Evolutionary conservation across 1,140 invertebrate genomes (phyloP).

Genomic region (Gryon sp.): DNA sequence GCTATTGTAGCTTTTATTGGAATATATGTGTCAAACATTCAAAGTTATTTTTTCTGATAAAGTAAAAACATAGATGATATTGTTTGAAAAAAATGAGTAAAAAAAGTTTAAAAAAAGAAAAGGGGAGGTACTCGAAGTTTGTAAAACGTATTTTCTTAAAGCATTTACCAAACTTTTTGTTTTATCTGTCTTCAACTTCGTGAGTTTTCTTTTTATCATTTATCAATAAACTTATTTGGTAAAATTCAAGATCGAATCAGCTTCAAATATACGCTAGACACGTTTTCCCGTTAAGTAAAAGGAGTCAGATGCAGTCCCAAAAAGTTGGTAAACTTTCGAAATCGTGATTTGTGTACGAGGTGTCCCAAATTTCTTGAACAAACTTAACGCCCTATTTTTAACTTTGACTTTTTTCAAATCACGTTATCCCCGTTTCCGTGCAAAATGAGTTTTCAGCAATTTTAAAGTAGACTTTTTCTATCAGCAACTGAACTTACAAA

Average conservation of each 20-base stretch:
- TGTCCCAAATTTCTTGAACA: slow-evolving; percentile 21
- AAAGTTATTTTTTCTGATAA: too few species aligned
- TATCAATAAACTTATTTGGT: slow-evolving; percentile 51
- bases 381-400: slow-evolving; percentile 19
- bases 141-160: slow-evolving; percentile 30
- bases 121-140: neutral
- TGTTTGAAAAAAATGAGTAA: too few species aligned
- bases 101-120: too few species aligned
- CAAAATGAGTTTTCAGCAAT: too few species aligned
- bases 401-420: slow-evolving; percentile 9
- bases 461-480: too few species aligned
- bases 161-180: slow-evolving; percentile 37
- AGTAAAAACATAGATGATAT: too few species aligned
- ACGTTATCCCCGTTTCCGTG: too few species aligned
- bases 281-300: slow-evolving; percentile 39
- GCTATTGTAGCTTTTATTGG: too few species aligned
- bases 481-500: too few species aligned
- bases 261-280: slow-evolving; percentile 42
- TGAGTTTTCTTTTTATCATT: slow-evolving; percentile 46
- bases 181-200: neutral
- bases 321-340: slow-evolving; percentile 39
- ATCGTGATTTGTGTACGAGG: slow-evolving; percentile 42
- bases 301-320: slow-evolving; percentile 32
- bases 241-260: slow-evolving; percentile 55
- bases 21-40: too few species aligned